Conservation (phyloP, 2,888 invertebrate genomes). For the Rhimphoctona megacephalus region DNA sequence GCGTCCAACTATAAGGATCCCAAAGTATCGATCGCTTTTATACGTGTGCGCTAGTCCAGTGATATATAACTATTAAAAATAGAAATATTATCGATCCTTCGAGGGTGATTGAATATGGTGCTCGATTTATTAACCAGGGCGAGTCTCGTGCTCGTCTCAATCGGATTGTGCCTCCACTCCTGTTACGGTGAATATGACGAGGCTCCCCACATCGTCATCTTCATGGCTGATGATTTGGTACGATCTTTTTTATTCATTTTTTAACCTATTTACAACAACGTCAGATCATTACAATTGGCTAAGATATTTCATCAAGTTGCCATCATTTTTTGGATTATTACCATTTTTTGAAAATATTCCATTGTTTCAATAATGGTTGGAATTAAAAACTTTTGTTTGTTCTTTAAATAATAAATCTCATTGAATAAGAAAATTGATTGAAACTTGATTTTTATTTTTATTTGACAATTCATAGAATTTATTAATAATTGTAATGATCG, state of each 20-base stretch:
- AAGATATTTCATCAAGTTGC: neutral
- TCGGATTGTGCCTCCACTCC: slow-evolving; percentile 57
- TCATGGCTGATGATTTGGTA: slow-evolving; percentile 87
- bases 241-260: slow-evolving; percentile 70
- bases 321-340: neutral
- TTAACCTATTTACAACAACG: neutral
- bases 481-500: no score
- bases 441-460: no score
- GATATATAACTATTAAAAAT: neutral
- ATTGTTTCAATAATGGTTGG: neutral
- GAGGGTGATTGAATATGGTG: slow-evolving; percentile 54
- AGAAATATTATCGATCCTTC: slow-evolving; percentile 5
- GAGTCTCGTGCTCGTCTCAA: slow-evolving; percentile 50
- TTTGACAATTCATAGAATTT: no score
- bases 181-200: slow-evolving; percentile 75
- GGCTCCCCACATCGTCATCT: slow-evolving; percentile 86
- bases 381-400: no score
- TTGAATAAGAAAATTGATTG: no score
- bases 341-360: neutral
- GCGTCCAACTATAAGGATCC: neutral
- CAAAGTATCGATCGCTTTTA: neutral
- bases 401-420: no score
- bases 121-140: slow-evolving; percentile 51
- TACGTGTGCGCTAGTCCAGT: slow-evolving; percentile 11
- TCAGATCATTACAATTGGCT: neutral